These are phyloP conservation scores for Sylvietta virens DNA, from an alignment of 2,113 vertebrate species.

Conservation along the genomic window DNA sequence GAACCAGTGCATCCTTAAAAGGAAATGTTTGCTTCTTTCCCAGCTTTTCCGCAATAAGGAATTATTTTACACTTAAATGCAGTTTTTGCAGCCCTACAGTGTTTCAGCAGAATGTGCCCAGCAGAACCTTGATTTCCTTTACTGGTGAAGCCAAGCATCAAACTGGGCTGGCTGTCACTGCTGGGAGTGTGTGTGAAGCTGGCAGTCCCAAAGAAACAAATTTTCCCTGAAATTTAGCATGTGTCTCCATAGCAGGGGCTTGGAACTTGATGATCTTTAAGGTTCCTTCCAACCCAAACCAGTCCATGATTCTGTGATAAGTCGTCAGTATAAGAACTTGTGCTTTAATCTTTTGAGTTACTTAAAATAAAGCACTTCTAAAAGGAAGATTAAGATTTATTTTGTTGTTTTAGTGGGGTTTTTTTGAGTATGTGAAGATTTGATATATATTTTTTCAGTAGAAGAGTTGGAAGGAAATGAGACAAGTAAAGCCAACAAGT, in stretches of 20 bases:
- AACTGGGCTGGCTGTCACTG: not conserved
- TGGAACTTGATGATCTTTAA: not conserved
- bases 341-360: not conserved
- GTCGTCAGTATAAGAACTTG: not conserved
- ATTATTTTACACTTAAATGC: not conserved
- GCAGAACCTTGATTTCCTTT: not conserved
- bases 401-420: not conserved
- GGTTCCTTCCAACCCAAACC: not conserved
- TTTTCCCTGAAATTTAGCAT: not conserved
- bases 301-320: not conserved
- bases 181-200: not conserved
- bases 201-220: not conserved
- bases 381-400: not conserved
- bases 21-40: not conserved
- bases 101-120: not conserved
- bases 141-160: not conserved
- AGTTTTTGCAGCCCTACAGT: not conserved
- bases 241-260: not conserved
- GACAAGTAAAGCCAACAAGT: not conserved
- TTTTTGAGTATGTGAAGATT: not conserved
- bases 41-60: not conserved
- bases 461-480: not conserved
- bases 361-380: not conserved
- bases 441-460: not conserved
- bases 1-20: not conserved